phyloP scores from a whole-genome alignment of 2,888 invertebrate genomes.

The Anaspis maculata region DNA sequence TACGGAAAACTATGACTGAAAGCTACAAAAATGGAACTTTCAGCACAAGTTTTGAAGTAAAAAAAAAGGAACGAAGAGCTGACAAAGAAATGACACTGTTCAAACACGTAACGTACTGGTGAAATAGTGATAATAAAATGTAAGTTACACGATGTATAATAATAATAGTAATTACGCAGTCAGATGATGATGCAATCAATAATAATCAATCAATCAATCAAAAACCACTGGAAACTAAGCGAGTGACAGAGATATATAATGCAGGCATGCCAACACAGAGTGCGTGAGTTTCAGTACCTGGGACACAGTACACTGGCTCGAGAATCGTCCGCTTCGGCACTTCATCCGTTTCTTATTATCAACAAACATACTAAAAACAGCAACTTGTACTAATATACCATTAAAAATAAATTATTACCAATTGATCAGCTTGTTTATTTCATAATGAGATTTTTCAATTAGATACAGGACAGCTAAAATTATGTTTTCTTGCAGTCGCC shows the following conservation, averaged over 20 bases:
- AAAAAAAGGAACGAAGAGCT: slow-evolving; percentile 1
- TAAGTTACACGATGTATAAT: slow-evolving; percentile 17
- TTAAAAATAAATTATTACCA: too few species aligned
- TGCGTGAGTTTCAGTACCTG: slow-evolving; percentile 40
- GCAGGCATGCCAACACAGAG: slow-evolving; percentile 45
- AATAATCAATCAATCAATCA: slow-evolving; percentile 24
- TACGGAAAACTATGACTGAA: slow-evolving; percentile 6
- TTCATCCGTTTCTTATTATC: too few species aligned
- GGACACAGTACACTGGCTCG: slow-evolving; percentile 27
- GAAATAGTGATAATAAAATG: too few species aligned
- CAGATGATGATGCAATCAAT: slow-evolving; percentile 27
- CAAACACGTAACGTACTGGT: slow-evolving; percentile 28
- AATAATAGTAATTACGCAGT: slow-evolving; percentile 24
- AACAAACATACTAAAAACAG: too few species aligned
- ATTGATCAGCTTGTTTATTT: too few species aligned
- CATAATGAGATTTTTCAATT: too few species aligned
- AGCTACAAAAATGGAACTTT: neutral
- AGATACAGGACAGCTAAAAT: too few species aligned
- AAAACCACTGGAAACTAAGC: slow-evolving; percentile 37
- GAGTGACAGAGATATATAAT: slow-evolving; percentile 40
- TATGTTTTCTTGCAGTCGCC: too few species aligned
- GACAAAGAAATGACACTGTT: slow-evolving; percentile 33
- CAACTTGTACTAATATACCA: too few species aligned
- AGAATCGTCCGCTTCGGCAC: too few species aligned
- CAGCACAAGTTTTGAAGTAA: slow-evolving; percentile 1